Conservation (phyloP, 2,797 vertebrate genomes). For the Bradypodion ventrale region DNA sequence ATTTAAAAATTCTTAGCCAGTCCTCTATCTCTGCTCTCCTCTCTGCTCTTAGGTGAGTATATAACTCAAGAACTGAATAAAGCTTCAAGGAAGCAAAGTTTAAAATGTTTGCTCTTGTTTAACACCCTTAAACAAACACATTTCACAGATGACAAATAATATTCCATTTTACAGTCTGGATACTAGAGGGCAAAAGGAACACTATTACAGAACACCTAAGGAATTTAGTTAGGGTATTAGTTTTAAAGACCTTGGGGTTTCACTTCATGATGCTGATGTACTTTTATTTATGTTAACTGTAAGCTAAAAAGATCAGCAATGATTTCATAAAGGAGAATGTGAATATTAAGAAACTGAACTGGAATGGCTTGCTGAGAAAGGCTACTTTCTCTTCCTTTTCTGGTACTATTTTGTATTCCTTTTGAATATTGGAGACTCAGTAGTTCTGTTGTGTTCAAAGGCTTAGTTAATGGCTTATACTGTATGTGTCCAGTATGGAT, state of each 20-base stretch:
- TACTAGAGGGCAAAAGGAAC: constrained; percentile 47
- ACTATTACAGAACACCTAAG: constrained; percentile 48
- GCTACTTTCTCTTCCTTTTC: not conserved
- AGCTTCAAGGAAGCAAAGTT: constrained; percentile 37
- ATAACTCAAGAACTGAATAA: not conserved
- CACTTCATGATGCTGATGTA: constrained; percentile 37
- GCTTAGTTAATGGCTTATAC: not conserved
- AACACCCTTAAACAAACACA: constrained; percentile 35
- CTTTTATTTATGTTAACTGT: too few species aligned
- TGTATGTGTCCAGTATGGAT: too few species aligned
- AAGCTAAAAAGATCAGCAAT: too few species aligned
- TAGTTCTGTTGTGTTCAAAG: not conserved
- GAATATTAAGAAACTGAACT: constrained; percentile 61
- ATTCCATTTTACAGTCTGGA: constrained; percentile 54
- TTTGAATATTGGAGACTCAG: constrained; percentile 60
- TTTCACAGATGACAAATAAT: constrained; percentile 53
- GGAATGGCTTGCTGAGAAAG: constrained; percentile 11
- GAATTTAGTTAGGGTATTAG: constrained; percentile 59
- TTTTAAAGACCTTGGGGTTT: constrained; percentile 62
- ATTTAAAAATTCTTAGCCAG: constrained; percentile 1
- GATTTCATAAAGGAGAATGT: constrained; percentile 39
- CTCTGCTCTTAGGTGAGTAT: not conserved
- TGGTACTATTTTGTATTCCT: constrained; percentile 62
- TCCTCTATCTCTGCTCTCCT: constrained; percentile 11
- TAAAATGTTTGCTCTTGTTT: constrained; percentile 52